These are phyloP conservation scores for Phylloscopus whistleri DNA, from an alignment of 2,113 vertebrate genomes.

Conservation along the genomic window DNA sequence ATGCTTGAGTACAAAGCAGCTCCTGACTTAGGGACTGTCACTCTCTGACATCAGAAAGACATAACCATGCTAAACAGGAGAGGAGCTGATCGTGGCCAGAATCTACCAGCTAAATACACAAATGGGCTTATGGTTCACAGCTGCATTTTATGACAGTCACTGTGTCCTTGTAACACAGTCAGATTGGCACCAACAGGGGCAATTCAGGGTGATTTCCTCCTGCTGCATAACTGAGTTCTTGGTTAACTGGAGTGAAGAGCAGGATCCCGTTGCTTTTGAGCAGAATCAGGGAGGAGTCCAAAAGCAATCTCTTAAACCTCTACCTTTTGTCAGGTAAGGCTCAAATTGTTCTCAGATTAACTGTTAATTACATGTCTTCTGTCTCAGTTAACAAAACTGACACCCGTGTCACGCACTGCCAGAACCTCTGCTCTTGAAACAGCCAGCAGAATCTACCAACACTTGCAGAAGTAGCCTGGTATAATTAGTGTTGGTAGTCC, in stretches of 20 bases:
- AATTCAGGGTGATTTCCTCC: background rate
- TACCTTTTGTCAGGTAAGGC: background rate
- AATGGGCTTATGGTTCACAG: background rate
- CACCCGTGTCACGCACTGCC: background rate
- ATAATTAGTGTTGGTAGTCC: background rate
- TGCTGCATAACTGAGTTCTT: background rate
- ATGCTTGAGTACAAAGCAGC: background rate
- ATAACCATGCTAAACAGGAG: background rate
- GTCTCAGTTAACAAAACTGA: background rate
- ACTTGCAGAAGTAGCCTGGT: background rate
- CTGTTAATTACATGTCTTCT: background rate
- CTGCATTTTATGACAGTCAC: background rate
- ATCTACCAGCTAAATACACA: background rate
- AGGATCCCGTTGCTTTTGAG: background rate
- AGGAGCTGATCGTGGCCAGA: fast-evolving
- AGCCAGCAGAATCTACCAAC: background rate
- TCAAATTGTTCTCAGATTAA: background rate
- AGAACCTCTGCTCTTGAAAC: background rate
- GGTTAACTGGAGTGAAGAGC: background rate
- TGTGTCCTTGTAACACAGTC: background rate
- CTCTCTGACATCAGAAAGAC: background rate
- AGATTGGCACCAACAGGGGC: background rate
- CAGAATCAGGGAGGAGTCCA: background rate
- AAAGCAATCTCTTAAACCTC: background rate
- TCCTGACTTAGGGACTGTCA: background rate